Percentiles rank a stretch among this genome's conserved stretches.
phyloP scores from a whole-genome alignment of 2,888 invertebrate genomes.

The Electrophaes corylata region DNA sequence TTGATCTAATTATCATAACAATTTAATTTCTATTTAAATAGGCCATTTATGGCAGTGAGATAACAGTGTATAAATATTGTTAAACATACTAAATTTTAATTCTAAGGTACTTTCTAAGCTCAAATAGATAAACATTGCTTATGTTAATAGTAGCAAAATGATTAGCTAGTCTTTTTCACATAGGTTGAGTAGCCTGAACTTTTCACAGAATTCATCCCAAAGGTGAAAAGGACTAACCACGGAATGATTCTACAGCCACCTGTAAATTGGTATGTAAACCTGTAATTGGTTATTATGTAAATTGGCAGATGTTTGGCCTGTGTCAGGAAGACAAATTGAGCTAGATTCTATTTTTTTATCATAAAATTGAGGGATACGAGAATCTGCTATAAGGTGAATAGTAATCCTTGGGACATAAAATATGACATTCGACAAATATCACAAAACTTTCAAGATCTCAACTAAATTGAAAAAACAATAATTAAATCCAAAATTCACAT shows the following conservation, averaged over 20 bases:
- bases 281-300: neutral
- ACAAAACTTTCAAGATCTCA: no score
- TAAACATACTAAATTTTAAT: constrained; percentile 18
- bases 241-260: constrained; percentile 12
- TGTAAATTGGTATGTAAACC: neutral
- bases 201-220: no score
- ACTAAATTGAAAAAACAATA: no score
- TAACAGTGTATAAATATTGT: constrained; percentile 31
- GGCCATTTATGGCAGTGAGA: constrained; percentile 71
- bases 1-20: constrained; percentile 49
- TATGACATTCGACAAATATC: no score
- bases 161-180: no score
- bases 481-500: no score
- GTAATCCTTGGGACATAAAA: no score
- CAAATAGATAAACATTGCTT: constrained; percentile 28
- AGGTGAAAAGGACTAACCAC: neutral
- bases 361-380: no score
- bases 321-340: constrained; percentile 53
- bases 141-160: neutral
- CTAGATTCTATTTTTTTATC: constrained; percentile 9
- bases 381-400: no score
- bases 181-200: no score
- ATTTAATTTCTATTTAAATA: constrained; percentile 56
- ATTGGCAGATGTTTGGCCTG: constrained; percentile 40
- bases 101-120: constrained; percentile 50